Conservation (phyloP, 2,113 vertebrate species). For the Triplophysa dalaica region DNA sequence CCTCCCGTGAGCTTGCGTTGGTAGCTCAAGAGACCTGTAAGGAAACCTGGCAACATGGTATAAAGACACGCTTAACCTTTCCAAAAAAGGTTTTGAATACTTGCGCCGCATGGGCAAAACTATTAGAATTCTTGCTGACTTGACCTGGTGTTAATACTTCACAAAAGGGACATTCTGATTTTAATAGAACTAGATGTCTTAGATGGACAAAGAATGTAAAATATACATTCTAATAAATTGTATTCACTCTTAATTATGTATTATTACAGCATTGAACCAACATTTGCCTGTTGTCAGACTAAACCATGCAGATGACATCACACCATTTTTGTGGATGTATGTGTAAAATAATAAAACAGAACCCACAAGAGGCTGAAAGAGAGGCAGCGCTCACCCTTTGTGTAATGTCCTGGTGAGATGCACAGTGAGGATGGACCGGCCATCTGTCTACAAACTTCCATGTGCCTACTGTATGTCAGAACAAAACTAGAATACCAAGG, state of each 20-base stretch:
- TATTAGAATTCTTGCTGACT: not conserved
- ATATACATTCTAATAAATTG: too few relatives aligned
- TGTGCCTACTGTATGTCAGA: not conserved
- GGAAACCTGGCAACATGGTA: conserved; percentile 37
- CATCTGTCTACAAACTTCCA: conserved; percentile 56
- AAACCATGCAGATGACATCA: not conserved
- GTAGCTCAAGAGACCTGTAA: conserved; percentile 32
- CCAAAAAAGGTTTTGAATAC: not conserved
- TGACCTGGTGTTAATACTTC: not conserved
- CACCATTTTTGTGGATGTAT: not conserved
- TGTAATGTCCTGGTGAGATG: conserved; percentile 33
- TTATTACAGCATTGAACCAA: not conserved
- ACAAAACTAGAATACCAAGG: not conserved
- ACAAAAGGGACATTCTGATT: not conserved
- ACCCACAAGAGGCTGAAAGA: not conserved
- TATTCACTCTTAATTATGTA: too few relatives aligned
- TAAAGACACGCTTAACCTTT: not conserved
- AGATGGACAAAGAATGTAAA: too few relatives aligned
- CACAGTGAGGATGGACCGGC: conserved; percentile 41
- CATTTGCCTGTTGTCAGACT: not conserved
- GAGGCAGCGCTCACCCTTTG: conserved; percentile 9
- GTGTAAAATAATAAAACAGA: not conserved
- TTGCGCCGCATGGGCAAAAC: not conserved
- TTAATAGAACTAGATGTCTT: not conserved
- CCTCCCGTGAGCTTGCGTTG: conserved; percentile 14